Evolutionary conservation across 2,888 invertebrate species (phyloP).

Genomic region (Drosophila bunnanda): DNA sequence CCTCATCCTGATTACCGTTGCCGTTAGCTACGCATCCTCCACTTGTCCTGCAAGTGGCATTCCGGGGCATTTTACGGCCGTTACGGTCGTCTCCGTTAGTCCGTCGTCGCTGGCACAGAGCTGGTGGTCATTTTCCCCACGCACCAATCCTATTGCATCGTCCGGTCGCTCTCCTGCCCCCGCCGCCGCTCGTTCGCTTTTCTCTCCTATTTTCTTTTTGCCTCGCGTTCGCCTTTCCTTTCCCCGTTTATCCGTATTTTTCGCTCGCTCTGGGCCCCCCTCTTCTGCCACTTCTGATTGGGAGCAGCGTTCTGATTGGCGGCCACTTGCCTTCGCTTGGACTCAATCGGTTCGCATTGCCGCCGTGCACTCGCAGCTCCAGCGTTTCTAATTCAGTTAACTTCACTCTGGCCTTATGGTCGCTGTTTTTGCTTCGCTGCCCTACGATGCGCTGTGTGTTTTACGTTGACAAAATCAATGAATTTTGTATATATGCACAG

Average conservation of each 20-base stretch:
- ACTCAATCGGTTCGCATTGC: constrained; percentile 41
- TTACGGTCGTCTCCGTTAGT: constrained; percentile 43
- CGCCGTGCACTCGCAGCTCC: constrained; percentile 37
- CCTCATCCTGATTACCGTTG: constrained; percentile 36
- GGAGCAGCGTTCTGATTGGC: constrained; percentile 50
- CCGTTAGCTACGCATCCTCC: constrained; percentile 65
- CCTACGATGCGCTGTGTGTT: constrained; percentile 65
- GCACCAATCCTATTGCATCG: constrained; percentile 45
- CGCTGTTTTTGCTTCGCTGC: constrained; percentile 34
- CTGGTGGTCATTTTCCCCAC: constrained; percentile 31
- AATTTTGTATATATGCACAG: constrained; percentile 80
- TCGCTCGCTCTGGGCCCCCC: constrained; percentile 7
- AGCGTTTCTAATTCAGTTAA: constrained; percentile 56
- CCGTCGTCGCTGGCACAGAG: constrained; percentile 24
- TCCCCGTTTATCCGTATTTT: constrained; percentile 40
- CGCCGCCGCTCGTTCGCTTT: constrained; percentile 12
- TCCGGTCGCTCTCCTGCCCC: constrained; percentile 17
- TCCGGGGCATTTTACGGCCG: constrained; percentile 77
- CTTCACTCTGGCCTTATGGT: constrained; percentile 57
- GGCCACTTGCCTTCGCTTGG: constrained; percentile 16
- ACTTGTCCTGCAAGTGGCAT: constrained; percentile 74
- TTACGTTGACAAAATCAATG: constrained; percentile 82
- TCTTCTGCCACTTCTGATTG: constrained; percentile 34
- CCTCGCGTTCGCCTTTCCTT: constrained; percentile 35
- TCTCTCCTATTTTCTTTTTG: constrained; percentile 48